Conservation (phyloP, 2,888 invertebrate genomes). For the Nephrocerus scutellatus region DNA sequence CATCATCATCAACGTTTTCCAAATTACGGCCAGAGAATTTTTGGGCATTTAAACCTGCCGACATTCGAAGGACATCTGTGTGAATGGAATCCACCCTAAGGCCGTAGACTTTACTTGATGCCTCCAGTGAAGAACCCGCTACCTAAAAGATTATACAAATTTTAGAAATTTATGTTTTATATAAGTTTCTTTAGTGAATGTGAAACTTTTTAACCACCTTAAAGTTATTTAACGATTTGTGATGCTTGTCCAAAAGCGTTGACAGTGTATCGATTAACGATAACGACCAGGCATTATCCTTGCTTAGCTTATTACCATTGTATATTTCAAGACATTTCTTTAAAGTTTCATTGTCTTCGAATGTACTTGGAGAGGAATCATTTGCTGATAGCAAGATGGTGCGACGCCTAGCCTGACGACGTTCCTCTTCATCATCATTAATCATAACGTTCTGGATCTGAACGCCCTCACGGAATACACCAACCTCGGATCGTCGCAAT, state of each 20-base stretch:
- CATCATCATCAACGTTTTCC: constrained; percentile 27
- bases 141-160: constrained; percentile 52
- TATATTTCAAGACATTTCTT: constrained; percentile 70
- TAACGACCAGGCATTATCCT: constrained; percentile 82
- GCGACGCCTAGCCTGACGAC: constrained; percentile 46
- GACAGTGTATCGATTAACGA: constrained; percentile 81
- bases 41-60: constrained; percentile 52
- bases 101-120: constrained; percentile 81
- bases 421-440: constrained; percentile 58
- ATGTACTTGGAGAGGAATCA: constrained; percentile 24
- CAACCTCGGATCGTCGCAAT: constrained; percentile 38
- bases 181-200: no score
- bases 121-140: constrained; percentile 79
- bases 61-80: constrained; percentile 71
- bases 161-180: neutral
- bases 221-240: constrained; percentile 62
- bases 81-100: constrained; percentile 81
- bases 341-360: constrained; percentile 59
- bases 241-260: constrained; percentile 64
- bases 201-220: constrained; percentile 50
- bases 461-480: constrained; percentile 31
- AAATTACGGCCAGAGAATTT: constrained; percentile 31
- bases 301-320: constrained; percentile 79
- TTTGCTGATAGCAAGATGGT: constrained; percentile 27
- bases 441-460: constrained; percentile 26